Conservation (phyloP, 1,140 invertebrate species). For the Ooceraea biroi region DNA sequence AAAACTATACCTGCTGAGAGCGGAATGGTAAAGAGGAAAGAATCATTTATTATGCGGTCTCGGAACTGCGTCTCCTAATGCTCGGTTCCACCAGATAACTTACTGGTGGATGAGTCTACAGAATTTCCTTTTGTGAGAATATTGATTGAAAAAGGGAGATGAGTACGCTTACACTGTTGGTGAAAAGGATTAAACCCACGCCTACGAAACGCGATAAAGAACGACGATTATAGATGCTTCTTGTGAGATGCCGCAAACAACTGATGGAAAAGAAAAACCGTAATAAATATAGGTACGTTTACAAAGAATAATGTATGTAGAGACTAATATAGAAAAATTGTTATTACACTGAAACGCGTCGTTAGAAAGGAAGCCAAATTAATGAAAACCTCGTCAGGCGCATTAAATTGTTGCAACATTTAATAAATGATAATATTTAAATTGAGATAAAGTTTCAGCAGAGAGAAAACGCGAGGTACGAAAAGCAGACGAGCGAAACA, state of each 20-base stretch:
- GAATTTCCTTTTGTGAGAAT: conserved; percentile 20
- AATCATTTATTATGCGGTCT: conserved; percentile 23
- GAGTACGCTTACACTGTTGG: conserved; percentile 7
- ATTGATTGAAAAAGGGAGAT: conserved; percentile 22
- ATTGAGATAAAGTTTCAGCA: not conserved
- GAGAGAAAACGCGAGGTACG: conserved; percentile 10
- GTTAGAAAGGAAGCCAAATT: conserved; percentile 4
- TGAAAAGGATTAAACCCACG: conserved; percentile 13
- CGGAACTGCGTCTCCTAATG: not conserved
- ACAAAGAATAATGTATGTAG: not conserved
- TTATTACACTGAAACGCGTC: not conserved
- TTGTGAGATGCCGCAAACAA: not conserved
- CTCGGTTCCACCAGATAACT: conserved; percentile 4
- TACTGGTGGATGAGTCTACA: conserved; percentile 20
- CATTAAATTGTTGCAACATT: conserved; percentile 5
- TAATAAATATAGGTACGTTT: not conserved
- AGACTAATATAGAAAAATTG: conserved; percentile 1
- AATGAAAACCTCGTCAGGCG: conserved; percentile 6
- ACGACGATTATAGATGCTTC: conserved; percentile 12
- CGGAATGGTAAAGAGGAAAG: conserved; percentile 14
- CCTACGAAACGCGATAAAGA: conserved; percentile 1
- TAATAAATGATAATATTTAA: not conserved
- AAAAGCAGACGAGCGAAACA: not conserved
- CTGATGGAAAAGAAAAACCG: not conserved
- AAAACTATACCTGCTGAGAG: conserved; percentile 1